Percentiles rank a stretch among this genome's conserved stretches.
phyloP scores from a whole-genome alignment of 1,140 invertebrate genomes.

The Eciton burchellii region DNA sequence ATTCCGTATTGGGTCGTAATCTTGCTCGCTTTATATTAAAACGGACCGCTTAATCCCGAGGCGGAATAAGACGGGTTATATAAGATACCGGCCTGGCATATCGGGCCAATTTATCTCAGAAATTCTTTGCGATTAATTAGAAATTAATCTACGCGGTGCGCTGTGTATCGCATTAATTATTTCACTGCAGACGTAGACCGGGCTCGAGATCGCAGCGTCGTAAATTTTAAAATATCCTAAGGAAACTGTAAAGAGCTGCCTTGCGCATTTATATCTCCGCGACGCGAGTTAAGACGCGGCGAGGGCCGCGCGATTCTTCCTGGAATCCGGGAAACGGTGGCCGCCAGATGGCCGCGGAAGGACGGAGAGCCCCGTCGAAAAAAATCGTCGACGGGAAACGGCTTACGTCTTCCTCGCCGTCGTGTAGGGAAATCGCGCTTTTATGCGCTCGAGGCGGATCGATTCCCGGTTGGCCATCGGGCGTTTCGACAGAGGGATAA shows the following conservation, averaged over 20 bases:
- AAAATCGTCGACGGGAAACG: conserved; percentile 53
- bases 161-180: background rate
- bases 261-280: no score
- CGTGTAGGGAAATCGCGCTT: conserved; percentile 64
- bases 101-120: background rate
- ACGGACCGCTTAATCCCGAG: conserved; percentile 26
- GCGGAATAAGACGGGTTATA: conserved; percentile 5
- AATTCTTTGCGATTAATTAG: conserved; percentile 23
- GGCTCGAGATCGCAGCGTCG: background rate
- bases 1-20: conserved; percentile 29
- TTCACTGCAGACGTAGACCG: background rate
- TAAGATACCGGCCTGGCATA: background rate
- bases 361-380: conserved; percentile 31
- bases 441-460: conserved; percentile 73
- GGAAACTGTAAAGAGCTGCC: background rate
- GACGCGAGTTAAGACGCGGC: no score
- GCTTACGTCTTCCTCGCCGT: conserved; percentile 57
- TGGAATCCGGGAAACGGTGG: no score
- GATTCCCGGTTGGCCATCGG: conserved; percentile 63
- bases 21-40: conserved; percentile 45
- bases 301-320: no score
- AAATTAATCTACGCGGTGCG: conserved; percentile 4
- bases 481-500: conserved; percentile 67
- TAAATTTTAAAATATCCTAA: background rate
- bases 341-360: background rate